These are phyloP conservation scores for Antheraea mylitta DNA, from an alignment of 1,140 invertebrate species.

Conservation along the genomic window DNA sequence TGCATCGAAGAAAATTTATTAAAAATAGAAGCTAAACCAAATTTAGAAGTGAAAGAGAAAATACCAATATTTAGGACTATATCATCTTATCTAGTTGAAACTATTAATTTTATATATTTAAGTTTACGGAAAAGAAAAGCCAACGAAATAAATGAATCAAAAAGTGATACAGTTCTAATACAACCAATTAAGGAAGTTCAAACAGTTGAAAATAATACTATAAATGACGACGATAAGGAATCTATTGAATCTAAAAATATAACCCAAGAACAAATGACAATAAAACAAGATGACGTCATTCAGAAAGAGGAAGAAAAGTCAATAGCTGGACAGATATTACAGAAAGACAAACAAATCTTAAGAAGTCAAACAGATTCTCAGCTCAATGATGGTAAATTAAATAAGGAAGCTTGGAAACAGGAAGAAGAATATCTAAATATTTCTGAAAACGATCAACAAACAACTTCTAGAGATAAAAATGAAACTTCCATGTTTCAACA, in stretches of 20 bases:
- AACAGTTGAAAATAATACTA: neutral
- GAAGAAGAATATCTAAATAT: too few species aligned
- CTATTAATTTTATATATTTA: conserved; percentile 15
- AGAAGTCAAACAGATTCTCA: too few species aligned
- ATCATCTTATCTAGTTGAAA: conserved; percentile 28
- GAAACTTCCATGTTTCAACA: too few species aligned
- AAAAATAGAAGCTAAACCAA: conserved; percentile 39
- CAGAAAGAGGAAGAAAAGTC: too few species aligned
- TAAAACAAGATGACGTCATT: neutral
- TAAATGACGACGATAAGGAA: neutral
- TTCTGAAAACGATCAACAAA: too few species aligned
- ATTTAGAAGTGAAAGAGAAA: conserved; percentile 65
- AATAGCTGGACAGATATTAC: too few species aligned
- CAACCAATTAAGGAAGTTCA: neutral
- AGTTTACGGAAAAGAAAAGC: neutral
- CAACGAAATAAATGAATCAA: neutral
- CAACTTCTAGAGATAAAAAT: too few species aligned
- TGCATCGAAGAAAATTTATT: conserved; percentile 35
- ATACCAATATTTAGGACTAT: conserved; percentile 63
- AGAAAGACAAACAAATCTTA: too few species aligned
- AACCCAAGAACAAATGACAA: neutral
- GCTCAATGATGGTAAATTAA: too few species aligned
- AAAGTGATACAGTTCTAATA: neutral
- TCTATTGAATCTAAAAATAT: neutral
- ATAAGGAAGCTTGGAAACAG: too few species aligned